A percentile compares a stretch with the other conserved stretches of the same genome.
Conservation (phyloP, 2,888 invertebrate genomes). For the Drosophila hamatofila region DNA sequence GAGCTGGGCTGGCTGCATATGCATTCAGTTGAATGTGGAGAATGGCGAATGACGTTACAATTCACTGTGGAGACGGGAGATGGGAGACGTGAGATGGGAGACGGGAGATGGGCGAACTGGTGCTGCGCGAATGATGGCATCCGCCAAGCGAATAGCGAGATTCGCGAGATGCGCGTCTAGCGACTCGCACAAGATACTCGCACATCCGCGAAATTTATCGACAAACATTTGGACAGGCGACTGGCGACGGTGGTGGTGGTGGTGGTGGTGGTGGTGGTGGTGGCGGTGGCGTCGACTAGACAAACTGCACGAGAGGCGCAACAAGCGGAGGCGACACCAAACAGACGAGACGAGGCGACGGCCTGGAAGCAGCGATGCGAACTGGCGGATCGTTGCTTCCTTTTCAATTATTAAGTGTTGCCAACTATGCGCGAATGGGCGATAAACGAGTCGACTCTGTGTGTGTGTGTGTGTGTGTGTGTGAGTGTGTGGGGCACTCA, state of each 20-base stretch:
- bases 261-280: slow-evolving; percentile 32
- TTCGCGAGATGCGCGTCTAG: slow-evolving; percentile 52
- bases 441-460: slow-evolving; percentile 65
- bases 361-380: slow-evolving; percentile 52
- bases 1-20: slow-evolving; percentile 47
- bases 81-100: neutral
- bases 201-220: slow-evolving; percentile 81
- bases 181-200: slow-evolving; percentile 77
- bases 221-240: slow-evolving; percentile 79
- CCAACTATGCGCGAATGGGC: slow-evolving; percentile 76
- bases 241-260: slow-evolving; percentile 31
- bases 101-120: neutral
- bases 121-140: slow-evolving; percentile 80
- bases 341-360: slow-evolving; percentile 13
- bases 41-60: slow-evolving; percentile 52
- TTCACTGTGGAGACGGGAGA: slow-evolving; percentile 15
- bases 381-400: slow-evolving; percentile 80
- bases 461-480: slow-evolving; percentile 13
- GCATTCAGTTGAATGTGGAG: slow-evolving; percentile 7
- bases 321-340: slow-evolving; percentile 7
- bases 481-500: slow-evolving; percentile 47
- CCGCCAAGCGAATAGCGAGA: slow-evolving; percentile 71
- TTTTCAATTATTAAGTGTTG: slow-evolving; percentile 84
- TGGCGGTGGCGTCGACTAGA: slow-evolving; percentile 51
- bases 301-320: slow-evolving; percentile 40